Base-by-base conservation (phyloP, 2,113 vertebrate species). In the Macrotis lagotis region DNA sequence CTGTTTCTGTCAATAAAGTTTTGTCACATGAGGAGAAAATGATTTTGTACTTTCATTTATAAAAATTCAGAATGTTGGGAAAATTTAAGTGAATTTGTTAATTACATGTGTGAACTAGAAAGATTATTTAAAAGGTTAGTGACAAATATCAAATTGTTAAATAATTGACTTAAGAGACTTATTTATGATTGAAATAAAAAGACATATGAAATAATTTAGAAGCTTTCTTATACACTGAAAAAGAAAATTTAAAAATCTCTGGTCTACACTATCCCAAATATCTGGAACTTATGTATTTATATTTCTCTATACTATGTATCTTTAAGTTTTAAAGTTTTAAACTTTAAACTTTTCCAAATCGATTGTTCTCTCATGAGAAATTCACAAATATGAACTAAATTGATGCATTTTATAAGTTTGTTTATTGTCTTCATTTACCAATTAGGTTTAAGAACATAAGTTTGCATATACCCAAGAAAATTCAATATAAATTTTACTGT, bases 241-340 rank as follows among this genome's bases (percentile, higher is more conserved):
- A 74, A n/a, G 4, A 5, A 74, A 37, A 74, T n/a, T 19, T 19
- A n/a, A 28, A 74, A n/a, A 74, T 74, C 37, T n/a, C 14, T 74
- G 11, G 3, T 16, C 12, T 66, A 22, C 0, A 19, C 37, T 74
- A 74, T n/a, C 0, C 37, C 66, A 74, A 74, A 74, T 74, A 74
- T n/a, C 66, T 74, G 14, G 14, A 19, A 5, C 14, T n/a, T 0
- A n/a, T n/a, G 37, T 6, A n/a, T 7, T 7, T 19, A 1, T n/a
- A 37, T 66, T n/a, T 37, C n/a, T n/a, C n/a, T n/a, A n/a, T n/a
- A n/a, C n/a, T n/a, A n/a, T n/a, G n/a, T n/a, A n/a, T n/a, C n/a
- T n/a, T n/a, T n/a, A n/a, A n/a, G n/a, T n/a, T n/a, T n/a, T n/a
- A n/a, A n/a, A n/a, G n/a, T n/a, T n/a, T n/a, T n/a, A n/a, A n/a